Base-by-base conservation (phyloP, 1,140 invertebrate species). In the Marisa cornuarietis region DNA sequence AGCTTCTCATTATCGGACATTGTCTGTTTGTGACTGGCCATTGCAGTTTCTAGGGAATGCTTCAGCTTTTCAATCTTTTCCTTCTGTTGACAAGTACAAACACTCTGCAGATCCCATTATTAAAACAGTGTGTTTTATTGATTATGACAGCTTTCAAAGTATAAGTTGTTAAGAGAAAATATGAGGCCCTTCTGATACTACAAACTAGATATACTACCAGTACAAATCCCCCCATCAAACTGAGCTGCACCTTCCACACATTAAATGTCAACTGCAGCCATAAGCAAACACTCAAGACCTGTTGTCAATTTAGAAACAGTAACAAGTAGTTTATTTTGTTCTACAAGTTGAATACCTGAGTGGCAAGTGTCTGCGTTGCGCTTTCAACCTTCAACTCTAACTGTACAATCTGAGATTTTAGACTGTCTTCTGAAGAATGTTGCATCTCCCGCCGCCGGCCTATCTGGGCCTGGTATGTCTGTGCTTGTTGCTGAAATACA, bases 1-100 rank as follows among this genome's bases (percentile, higher is more conserved):
- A 89, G 80, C 42, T 76, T 80, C 76, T 89, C 88, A 72, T 87
- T 89, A 65, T 89, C 88, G 74, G 82, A 83, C 85, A 88, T 86
- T 18, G 85, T 87, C 79, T 84, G 85, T 78, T 85, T 88, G 72
- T 89, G 88, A 54, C 83, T 77, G n/a, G 78, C 81, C 81, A 88
- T 83, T 16, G 87, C 84, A 68, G 87, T 86, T 72, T 87, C 86
- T 24, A 89, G 75, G 14, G 86, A 85, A 0, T 49, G 61, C 69
- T 87, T 88, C 74, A 89, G 78, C 72, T 86, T 87, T 20, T 85
- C 85, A 49, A 88, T 86, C 73, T 88, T 87, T 1, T 82, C 81
- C 63, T 87, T 83, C 87, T 88, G 79, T 62, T 58, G 20, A 78
- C 6, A 65, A 11, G 54, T 1, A 58, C 54, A 58, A 58, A 18